phyloP scores from a whole-genome alignment of 2,888 invertebrate genomes.

The Macropis europaea region DNA sequence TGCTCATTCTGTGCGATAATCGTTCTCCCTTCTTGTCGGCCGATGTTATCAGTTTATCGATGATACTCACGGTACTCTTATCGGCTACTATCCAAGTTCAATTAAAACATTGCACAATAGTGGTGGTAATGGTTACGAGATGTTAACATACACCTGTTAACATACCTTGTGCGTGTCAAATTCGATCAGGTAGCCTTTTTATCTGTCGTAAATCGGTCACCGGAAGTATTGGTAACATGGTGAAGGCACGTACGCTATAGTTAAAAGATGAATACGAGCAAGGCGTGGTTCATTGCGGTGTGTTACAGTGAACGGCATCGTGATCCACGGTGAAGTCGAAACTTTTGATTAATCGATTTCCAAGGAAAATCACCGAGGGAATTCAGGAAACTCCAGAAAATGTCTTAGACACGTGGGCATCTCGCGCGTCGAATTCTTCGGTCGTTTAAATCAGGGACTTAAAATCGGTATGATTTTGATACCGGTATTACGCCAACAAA shows the following conservation, averaged over 20 bases:
- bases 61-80: neutral
- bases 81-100: neutral
- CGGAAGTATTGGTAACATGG: conserved; percentile 48
- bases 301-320: conserved; percentile 25
- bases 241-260: conserved; percentile 27
- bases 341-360: too few relatives aligned
- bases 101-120: neutral
- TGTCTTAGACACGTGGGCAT: too few relatives aligned
- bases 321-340: conserved; percentile 52
- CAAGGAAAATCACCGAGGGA: too few relatives aligned
- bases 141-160: conserved; percentile 25
- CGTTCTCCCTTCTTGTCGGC: neutral
- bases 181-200: conserved; percentile 23
- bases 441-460: too few relatives aligned
- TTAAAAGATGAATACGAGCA: conserved; percentile 40
- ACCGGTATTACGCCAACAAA: too few relatives aligned
- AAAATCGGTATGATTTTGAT: too few relatives aligned
- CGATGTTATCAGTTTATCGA: conserved; percentile 16
- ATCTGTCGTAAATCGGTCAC: conserved; percentile 13
- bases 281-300: conserved; percentile 50
- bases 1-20: conserved; percentile 5
- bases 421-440: too few relatives aligned
- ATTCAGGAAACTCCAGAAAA: too few relatives aligned
- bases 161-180: conserved; percentile 4
- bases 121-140: neutral